Percentiles rank a stretch among this genome's conserved stretches.
Evolutionary conservation across 2,888 invertebrate species (phyloP).

Genomic region (Pristionchus mayeri): DNA sequence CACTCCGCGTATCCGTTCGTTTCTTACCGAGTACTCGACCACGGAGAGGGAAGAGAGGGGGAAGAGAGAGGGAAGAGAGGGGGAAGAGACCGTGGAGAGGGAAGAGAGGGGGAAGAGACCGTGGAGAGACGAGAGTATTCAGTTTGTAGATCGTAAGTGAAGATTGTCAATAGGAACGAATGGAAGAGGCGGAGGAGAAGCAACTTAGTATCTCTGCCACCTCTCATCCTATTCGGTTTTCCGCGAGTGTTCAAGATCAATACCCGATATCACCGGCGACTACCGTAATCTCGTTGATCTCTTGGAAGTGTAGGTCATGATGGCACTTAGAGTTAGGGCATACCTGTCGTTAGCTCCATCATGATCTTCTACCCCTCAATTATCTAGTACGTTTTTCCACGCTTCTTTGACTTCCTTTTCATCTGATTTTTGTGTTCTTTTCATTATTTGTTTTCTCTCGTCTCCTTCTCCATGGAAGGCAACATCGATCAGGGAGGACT

Average conservation of each 20-base stretch:
- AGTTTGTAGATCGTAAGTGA: conserved; percentile 43
- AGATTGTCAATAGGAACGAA: conserved; percentile 42
- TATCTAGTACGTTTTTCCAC: not conserved
- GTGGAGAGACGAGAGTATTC: conserved; percentile 29
- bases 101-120: not conserved
- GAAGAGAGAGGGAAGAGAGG: not conserved
- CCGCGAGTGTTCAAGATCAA: not conserved
- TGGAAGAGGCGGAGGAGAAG: conserved; percentile 18
- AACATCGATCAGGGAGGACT: conserved; percentile 25
- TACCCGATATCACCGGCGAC: not conserved
- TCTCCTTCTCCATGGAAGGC: not conserved
- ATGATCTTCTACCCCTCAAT: not conserved
- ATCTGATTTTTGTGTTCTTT: not conserved
- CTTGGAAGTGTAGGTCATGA: not conserved
- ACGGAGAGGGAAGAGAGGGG: not conserved
- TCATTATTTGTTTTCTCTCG: conserved; percentile 6
- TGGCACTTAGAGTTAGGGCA: too few species aligned
- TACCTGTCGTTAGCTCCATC: too few species aligned
- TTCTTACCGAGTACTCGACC: conserved; percentile 37
- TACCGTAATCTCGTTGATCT: not conserved
- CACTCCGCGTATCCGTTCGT: conserved; percentile 24
- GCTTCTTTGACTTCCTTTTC: not conserved
- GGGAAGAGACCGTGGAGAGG: not conserved
- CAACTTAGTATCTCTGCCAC: conserved; percentile 41
- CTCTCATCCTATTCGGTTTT: conserved; percentile 17